phyloP scores from a whole-genome alignment of 2,113 vertebrate species.

The Forbesichthys papilliferus region DNA sequence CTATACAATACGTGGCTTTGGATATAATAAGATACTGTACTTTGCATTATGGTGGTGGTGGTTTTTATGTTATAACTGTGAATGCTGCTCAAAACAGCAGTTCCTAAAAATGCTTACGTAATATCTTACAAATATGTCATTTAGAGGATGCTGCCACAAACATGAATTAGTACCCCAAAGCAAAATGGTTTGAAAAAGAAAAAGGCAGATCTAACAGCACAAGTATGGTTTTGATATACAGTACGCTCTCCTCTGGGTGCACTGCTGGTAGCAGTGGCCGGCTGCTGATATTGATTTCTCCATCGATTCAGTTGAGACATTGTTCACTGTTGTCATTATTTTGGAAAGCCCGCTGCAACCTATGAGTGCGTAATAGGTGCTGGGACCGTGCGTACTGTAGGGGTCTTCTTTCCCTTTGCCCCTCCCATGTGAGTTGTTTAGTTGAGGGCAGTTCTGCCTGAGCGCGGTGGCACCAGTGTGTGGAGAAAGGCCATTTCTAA shows the following conservation, averaged over 20 bases:
- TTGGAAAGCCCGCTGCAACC: conserved; percentile 19
- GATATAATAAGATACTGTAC: too few species aligned
- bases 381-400: neutral
- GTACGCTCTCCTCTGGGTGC: conserved; percentile 21
- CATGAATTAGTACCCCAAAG: too few species aligned
- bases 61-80: too few species aligned
- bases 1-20: too few species aligned
- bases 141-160: too few species aligned
- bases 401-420: neutral
- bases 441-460: conserved; percentile 20
- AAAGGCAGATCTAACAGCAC: too few species aligned
- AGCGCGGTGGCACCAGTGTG: conserved; percentile 11
- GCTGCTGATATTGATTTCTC: conserved; percentile 32
- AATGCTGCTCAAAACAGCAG: too few species aligned
- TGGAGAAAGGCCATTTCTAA: conserved; percentile 42
- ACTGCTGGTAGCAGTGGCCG: conserved; percentile 1
- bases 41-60: too few species aligned
- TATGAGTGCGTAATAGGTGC: conserved; percentile 8
- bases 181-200: too few species aligned
- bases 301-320: conserved; percentile 31
- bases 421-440: conserved; percentile 53
- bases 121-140: too few species aligned
- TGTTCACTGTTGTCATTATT: conserved; percentile 43
- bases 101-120: too few species aligned
- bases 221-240: neutral